Conservation (phyloP, 2,888 invertebrate genomes). For the Patella ulyssiponensis region DNA sequence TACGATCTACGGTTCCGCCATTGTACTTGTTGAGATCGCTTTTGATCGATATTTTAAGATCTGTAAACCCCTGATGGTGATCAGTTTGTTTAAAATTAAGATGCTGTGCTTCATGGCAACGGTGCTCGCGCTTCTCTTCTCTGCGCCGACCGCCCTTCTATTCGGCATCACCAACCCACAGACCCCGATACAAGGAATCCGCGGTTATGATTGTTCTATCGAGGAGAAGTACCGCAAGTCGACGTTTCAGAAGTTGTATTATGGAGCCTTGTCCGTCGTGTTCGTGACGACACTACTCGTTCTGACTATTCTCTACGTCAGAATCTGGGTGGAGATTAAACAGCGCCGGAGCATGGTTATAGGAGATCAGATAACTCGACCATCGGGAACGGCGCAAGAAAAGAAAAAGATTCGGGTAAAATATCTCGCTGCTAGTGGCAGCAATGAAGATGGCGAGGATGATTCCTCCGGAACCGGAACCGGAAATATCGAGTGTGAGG, state of each 20-base stretch:
- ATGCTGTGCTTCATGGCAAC: slow-evolving; percentile 52
- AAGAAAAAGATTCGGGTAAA: slow-evolving; percentile 38
- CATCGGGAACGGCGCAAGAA: slow-evolving; percentile 25
- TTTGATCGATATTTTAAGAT: slow-evolving; percentile 64
- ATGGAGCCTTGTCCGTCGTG: slow-evolving; percentile 44
- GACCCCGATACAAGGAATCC: slow-evolving; percentile 39
- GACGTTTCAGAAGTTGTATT: slow-evolving; percentile 48
- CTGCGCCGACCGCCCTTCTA: slow-evolving; percentile 50
- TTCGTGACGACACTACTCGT: slow-evolving; percentile 51
- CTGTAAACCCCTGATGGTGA: slow-evolving; percentile 54
- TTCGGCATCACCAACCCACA: slow-evolving; percentile 51
- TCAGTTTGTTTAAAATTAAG: slow-evolving; percentile 52
- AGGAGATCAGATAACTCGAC: slow-evolving; percentile 39
- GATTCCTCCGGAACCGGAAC: slow-evolving; percentile 1
- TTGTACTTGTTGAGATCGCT: slow-evolving; percentile 59
- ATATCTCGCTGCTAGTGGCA: slow-evolving; percentile 45
- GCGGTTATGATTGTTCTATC: slow-evolving; percentile 58
- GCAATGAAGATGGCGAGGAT: slow-evolving; percentile 47
- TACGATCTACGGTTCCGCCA: slow-evolving; percentile 57
- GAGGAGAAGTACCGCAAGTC: slow-evolving; percentile 48
- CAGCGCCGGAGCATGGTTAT: slow-evolving; percentile 37
- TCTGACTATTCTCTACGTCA: slow-evolving; percentile 51
- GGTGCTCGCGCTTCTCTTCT: slow-evolving; percentile 47
- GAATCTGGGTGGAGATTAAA: slow-evolving; percentile 45
- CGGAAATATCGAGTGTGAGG: neutral